These are phyloP conservation scores for Thamnaconus septentrionalis DNA, from an alignment of 2,113 vertebrate species.

Conservation along the genomic window DNA sequence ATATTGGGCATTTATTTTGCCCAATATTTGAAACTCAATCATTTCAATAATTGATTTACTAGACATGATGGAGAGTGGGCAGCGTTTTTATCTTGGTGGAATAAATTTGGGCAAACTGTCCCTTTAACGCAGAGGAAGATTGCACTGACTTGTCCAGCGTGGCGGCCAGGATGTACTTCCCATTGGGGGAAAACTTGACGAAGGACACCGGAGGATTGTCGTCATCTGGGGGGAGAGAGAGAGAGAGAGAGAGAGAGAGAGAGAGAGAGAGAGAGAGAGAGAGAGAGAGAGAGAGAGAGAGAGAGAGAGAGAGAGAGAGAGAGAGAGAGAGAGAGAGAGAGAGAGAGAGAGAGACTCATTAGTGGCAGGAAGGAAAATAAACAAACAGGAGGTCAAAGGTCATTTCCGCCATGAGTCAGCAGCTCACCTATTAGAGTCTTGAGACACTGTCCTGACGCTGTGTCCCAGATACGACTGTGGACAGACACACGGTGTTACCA, in stretches of 20 bases:
- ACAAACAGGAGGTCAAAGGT: neutral
- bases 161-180: constrained; percentile 97
- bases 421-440: constrained; percentile 96
- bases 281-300: neutral
- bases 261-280: neutral
- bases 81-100: no score
- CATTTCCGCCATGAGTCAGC: neutral
- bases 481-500: neutral
- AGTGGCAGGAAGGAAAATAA: no score
- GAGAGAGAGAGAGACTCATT: neutral
- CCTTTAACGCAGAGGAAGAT: neutral
- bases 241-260: neutral
- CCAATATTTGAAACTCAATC: no score
- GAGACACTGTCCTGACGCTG: constrained; percentile 96
- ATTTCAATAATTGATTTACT: no score
- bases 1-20: no score
- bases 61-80: no score
- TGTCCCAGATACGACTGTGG: constrained; percentile 97
- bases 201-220: constrained; percentile 99
- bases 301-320: neutral
- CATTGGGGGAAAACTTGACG: constrained; percentile 98
- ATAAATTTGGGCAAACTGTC: no score
- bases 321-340: neutral
- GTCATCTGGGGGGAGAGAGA: constrained; percentile 79
- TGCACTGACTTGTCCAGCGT: constrained; percentile 96